Percentiles rank a stretch among this genome's conserved stretches.
These are phyloP conservation scores for Thecophora atra DNA, from an alignment of 2,888 invertebrate genomes.

Conservation along the genomic window DNA sequence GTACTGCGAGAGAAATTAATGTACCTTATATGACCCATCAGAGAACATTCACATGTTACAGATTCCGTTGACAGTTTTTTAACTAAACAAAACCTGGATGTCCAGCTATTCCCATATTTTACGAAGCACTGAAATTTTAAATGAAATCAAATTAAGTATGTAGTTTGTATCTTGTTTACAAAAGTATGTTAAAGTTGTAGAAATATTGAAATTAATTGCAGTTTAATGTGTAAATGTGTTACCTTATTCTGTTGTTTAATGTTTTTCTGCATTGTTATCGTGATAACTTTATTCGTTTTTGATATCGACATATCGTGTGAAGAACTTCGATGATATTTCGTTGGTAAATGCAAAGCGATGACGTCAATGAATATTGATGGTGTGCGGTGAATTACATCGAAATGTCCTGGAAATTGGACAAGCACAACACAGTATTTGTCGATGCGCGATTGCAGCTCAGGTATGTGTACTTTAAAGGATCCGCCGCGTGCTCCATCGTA, in stretches of 20 bases:
- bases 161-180: not conserved
- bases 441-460: not conserved
- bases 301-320: not conserved
- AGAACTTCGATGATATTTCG: not conserved
- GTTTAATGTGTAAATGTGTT: not conserved
- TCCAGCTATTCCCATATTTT: not conserved
- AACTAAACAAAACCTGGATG: not conserved
- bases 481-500: not conserved
- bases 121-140: conserved; percentile 18
- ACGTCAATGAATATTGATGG: conserved; percentile 16
- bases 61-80: not conserved
- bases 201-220: no score
- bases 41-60: conserved; percentile 10
- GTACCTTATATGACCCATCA: conserved; percentile 18
- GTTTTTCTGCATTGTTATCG: not conserved
- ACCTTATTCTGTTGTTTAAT: conserved; percentile 12
- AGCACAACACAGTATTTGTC: conserved; percentile 14
- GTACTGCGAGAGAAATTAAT: not conserved
- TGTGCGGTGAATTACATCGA: not conserved
- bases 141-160: not conserved
- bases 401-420: conserved; percentile 13
- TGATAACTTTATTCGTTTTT: not conserved
- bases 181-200: not conserved
- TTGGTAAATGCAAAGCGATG: not conserved
- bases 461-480: conserved; percentile 6